Evolutionary conservation across 2,888 invertebrate genomes (phyloP).

Genomic region (Esperia sulphurella): DNA sequence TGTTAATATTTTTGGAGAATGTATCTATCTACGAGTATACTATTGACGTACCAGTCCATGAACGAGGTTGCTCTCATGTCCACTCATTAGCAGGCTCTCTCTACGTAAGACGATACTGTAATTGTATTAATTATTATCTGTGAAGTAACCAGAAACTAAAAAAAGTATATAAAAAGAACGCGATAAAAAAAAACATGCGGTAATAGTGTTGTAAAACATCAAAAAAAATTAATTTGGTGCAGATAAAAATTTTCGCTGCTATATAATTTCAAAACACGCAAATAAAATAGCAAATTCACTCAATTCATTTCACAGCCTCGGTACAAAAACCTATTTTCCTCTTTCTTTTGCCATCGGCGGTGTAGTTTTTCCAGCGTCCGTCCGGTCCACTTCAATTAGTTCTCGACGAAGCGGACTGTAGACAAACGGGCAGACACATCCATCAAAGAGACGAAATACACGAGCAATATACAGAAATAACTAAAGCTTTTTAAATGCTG

Average conservation of each 20-base stretch:
- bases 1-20: too few relatives aligned
- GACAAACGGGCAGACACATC: conserved; percentile 15
- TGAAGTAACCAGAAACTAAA: too few relatives aligned
- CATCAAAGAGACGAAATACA: conserved; percentile 16
- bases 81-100: too few relatives aligned
- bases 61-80: too few relatives aligned
- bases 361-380: conserved; percentile 27
- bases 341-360: conserved; percentile 29
- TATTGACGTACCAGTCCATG: too few relatives aligned
- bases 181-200: too few relatives aligned
- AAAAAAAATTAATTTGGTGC: too few relatives aligned
- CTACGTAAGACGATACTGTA: too few relatives aligned
- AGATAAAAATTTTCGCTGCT: conserved; percentile 19
- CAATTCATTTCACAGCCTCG: conserved; percentile 15
- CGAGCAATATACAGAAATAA: neutral
- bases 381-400: conserved; percentile 37
- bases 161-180: too few relatives aligned
- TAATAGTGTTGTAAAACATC: too few relatives aligned
- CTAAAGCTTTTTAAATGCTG: neutral
- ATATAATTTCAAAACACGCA: conserved; percentile 22
- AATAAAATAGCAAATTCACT: conserved; percentile 42
- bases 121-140: too few relatives aligned
- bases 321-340: conserved; percentile 34
- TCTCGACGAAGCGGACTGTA: conserved; percentile 19
- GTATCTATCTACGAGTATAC: too few relatives aligned